These are phyloP conservation scores for Engystomops pustulosus DNA, from an alignment of 2,113 vertebrate species.

Conservation along the genomic window DNA sequence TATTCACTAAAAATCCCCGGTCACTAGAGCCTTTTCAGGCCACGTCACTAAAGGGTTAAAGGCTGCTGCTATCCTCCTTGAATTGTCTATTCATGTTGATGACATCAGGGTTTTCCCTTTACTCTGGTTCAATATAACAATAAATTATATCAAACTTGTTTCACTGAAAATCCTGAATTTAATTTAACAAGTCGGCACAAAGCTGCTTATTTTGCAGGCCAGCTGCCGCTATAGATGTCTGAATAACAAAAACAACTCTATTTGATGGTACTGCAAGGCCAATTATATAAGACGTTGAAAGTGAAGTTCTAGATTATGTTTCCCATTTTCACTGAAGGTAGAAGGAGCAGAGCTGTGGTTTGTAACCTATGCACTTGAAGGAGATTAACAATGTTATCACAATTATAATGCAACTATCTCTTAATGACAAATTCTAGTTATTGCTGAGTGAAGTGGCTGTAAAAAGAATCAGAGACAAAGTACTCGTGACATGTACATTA, in stretches of 20 bases:
- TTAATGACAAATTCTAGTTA: conserved; percentile 57
- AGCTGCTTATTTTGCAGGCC: neutral
- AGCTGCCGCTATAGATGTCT: neutral
- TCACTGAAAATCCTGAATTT: too few species aligned
- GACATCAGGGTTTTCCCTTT: too few species aligned
- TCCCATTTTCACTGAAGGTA: neutral
- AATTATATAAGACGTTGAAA: conserved; percentile 2
- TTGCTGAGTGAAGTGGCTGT: conserved; percentile 53
- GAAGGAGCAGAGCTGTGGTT: conserved; percentile 24
- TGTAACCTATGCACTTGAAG: conserved; percentile 56
- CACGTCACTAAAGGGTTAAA: too few species aligned
- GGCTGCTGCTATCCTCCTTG: too few species aligned
- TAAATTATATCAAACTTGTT: too few species aligned
- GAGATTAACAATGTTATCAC: conserved; percentile 49
- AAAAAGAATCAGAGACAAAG: conserved; percentile 32
- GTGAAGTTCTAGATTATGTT: conserved; percentile 37
- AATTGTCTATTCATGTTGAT: too few species aligned
- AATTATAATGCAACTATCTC: conserved; percentile 44
- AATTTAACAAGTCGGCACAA: neutral
- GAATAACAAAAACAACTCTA: neutral
- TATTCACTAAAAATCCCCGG: too few species aligned
- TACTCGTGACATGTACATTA: conserved; percentile 59
- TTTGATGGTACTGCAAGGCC: neutral
- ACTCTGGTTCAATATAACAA: too few species aligned
- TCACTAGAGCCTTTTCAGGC: too few species aligned